Conservation (phyloP, 2,113 vertebrate species). For the Eretmochelys imbricata region DNA sequence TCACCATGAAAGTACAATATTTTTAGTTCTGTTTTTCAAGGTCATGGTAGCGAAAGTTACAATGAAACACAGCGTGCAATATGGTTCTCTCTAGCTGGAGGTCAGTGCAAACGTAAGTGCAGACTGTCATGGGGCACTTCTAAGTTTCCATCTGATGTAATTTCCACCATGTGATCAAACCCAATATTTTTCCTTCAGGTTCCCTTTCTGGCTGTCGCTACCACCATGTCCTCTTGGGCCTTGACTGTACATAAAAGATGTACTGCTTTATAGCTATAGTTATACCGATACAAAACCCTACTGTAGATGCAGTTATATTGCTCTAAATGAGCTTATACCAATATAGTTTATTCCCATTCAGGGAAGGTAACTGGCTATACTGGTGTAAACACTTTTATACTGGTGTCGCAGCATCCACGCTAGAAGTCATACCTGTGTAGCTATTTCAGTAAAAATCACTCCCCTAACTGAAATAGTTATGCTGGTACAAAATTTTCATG, state of each 20-base stretch:
- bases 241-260: background rate
- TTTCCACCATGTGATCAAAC: background rate
- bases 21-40: background rate
- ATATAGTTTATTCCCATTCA: no score
- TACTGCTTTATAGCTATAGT: background rate
- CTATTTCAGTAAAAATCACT: no score
- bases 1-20: background rate
- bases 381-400: no score
- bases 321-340: no score
- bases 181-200: background rate
- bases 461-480: no score
- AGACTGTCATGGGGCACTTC: background rate
- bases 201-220: background rate
- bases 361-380: no score
- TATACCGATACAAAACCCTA: no score
- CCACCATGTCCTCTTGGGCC: background rate
- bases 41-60: background rate
- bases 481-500: no score
- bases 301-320: background rate
- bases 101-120: background rate
- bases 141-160: background rate
- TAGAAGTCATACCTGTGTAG: no score
- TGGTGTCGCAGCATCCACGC: no score
- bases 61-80: background rate
- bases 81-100: background rate